Conservation (phyloP, 2,113 vertebrate species). For the Lipotes vexillifer region DNA sequence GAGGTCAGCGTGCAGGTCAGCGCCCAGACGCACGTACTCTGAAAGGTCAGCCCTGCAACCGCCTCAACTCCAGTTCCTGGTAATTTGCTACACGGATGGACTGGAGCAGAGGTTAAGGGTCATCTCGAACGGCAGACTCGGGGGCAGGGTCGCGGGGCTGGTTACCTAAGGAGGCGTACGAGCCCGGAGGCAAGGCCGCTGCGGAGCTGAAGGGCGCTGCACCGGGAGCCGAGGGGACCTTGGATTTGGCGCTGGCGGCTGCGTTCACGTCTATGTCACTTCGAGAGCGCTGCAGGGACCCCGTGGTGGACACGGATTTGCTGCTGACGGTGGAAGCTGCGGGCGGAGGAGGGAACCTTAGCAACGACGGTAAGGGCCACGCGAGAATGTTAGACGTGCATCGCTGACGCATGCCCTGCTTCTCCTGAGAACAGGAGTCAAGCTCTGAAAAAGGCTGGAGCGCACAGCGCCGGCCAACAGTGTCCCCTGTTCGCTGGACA, state of each 20-base stretch:
- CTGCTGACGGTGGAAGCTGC: constrained; percentile 88
- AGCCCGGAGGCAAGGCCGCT: constrained; percentile 94
- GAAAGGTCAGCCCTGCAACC: not conserved
- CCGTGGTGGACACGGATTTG: constrained; percentile 86
- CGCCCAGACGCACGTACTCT: not conserved
- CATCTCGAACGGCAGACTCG: not conserved
- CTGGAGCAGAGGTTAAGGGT: not conserved
- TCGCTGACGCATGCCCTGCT: not conserved
- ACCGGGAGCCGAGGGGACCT: constrained; percentile 87
- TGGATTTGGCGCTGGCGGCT: constrained; percentile 95
- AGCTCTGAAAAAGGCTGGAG: not conserved
- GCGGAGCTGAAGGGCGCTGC: constrained; percentile 91
- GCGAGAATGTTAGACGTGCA: not conserved
- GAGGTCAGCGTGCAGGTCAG: too few relatives aligned
- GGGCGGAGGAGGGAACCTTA: constrained; percentile 20
- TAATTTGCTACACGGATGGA: not conserved
- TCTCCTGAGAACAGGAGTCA: not conserved
- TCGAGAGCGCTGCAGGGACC: constrained; percentile 95
- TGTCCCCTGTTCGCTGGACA: not conserved
- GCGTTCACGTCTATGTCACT: constrained; percentile 98
- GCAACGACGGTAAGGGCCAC: not conserved
- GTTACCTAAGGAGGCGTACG: constrained; percentile 98
- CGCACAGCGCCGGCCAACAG: not conserved
- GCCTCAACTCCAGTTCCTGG: not conserved
- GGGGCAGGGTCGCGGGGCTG: not conserved